Evolutionary conservation across 2,797 vertebrate genomes (phyloP).

Genomic region (Hirundo rustica): DNA sequence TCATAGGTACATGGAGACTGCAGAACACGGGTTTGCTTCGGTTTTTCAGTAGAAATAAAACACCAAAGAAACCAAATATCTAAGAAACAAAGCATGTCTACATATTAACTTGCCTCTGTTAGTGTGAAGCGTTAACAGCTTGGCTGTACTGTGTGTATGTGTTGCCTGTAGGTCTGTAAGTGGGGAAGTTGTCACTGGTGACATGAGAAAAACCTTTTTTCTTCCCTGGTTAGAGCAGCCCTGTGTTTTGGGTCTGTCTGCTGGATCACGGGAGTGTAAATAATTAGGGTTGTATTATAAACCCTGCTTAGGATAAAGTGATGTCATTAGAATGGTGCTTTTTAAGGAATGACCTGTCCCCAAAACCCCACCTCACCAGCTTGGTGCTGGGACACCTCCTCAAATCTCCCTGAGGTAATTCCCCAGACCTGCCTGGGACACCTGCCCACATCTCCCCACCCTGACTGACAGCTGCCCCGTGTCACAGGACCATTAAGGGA

Average conservation of each 20-base stretch:
- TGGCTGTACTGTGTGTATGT: neutral
- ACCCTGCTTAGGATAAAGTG: neutral
- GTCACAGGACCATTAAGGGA: accelerated
- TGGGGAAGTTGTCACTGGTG: neutral
- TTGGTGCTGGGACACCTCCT: neutral
- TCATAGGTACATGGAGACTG: no score
- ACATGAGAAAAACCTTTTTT: neutral
- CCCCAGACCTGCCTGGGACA: neutral
- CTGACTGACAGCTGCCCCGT: neutral
- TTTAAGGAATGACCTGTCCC: neutral
- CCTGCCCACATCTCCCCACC: neutral
- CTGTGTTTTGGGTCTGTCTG: neutral
- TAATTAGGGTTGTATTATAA: neutral
- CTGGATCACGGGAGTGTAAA: neutral
- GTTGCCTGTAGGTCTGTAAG: neutral
- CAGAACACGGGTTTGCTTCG: neutral
- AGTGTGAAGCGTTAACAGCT: neutral
- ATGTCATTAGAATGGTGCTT: neutral
- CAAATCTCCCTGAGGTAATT: neutral
- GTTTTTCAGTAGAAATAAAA: neutral
- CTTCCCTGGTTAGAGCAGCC: neutral
- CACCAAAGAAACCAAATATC: neutral
- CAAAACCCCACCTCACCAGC: neutral
- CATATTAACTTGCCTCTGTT: neutral
- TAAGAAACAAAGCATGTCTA: neutral